Percentiles rank a stretch among this genome's conserved stretches.
These are phyloP conservation scores for Cosmia trapezina DNA, from an alignment of 2,888 invertebrate species.

Conservation along the genomic window DNA sequence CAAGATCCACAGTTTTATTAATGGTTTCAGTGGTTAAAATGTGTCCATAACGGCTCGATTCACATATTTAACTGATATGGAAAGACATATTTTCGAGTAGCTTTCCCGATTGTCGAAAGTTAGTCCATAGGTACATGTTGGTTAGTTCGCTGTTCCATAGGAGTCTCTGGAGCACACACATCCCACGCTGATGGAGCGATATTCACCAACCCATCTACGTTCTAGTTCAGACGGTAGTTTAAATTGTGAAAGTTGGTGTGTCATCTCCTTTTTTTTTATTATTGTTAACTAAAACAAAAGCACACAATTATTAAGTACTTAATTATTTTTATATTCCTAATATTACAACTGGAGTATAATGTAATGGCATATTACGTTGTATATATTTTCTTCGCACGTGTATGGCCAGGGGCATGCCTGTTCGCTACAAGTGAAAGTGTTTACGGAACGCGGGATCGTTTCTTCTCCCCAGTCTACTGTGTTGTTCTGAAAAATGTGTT, in stretches of 20 bases:
- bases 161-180: conserved; percentile 78
- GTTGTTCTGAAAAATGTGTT: conserved; percentile 70
- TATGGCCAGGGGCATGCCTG: conserved; percentile 75
- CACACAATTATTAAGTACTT: not conserved
- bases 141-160: conserved; percentile 42
- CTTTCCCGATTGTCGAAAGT: conserved; percentile 29
- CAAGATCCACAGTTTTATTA: conserved; percentile 36
- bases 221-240: conserved; percentile 73
- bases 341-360: not conserved
- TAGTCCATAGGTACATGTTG: not conserved
- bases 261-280: conserved; percentile 69
- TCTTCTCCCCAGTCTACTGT: conserved; percentile 72
- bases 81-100: conserved; percentile 32
- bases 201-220: conserved; percentile 75
- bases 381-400: conserved; percentile 75
- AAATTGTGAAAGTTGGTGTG: conserved; percentile 41
- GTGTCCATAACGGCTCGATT: conserved; percentile 15
- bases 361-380: conserved; percentile 75
- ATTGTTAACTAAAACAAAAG: conserved; percentile 78
- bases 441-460: conserved; percentile 75
- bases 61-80: conserved; percentile 47
- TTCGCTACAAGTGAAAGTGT: conserved; percentile 76
- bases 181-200: conserved; percentile 76
- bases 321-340: not conserved
- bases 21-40: conserved; percentile 28